These are phyloP conservation scores for Desmodus rotundus DNA, from an alignment of 2,113 vertebrate genomes.

Conservation along the genomic window DNA sequence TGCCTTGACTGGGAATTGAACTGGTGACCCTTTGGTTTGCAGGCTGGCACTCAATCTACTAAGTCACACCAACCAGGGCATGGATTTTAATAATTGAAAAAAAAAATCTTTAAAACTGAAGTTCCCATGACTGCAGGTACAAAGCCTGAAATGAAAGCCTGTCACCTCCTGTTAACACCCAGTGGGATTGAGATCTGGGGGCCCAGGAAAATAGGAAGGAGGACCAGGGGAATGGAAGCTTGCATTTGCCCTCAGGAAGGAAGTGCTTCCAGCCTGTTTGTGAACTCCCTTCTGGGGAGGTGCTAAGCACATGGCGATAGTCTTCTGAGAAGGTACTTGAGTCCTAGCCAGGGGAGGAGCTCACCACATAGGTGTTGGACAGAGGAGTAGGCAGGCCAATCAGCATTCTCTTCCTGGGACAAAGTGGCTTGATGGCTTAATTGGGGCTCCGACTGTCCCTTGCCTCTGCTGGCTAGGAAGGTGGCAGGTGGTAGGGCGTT, in stretches of 20 bases:
- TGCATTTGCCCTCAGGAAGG: not conserved
- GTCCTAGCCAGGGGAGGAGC: not conserved
- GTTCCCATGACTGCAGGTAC: not conserved
- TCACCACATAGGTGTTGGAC: not conserved
- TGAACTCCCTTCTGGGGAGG: not conserved
- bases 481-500: not conserved
- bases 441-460: not conserved
- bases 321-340: not conserved
- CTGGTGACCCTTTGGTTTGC: no score
- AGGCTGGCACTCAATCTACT: no score
- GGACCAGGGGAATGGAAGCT: not conserved
- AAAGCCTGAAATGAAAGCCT: conserved; percentile 17
- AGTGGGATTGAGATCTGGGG: not conserved
- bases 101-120: not conserved
- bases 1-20: no score
- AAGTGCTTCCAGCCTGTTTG: not conserved
- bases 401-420: not conserved
- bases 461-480: not conserved
- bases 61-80: no score
- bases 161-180: not conserved
- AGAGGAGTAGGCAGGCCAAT: not conserved
- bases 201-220: not conserved
- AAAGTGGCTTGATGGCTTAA: not conserved
- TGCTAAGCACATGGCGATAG: not conserved
- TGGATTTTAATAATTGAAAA: conserved; percentile 19